Percentiles rank a stretch among this genome's conserved stretches.
Evolutionary conservation across 2,888 invertebrate genomes (phyloP).

Genomic region (Cosmia trapezina): DNA sequence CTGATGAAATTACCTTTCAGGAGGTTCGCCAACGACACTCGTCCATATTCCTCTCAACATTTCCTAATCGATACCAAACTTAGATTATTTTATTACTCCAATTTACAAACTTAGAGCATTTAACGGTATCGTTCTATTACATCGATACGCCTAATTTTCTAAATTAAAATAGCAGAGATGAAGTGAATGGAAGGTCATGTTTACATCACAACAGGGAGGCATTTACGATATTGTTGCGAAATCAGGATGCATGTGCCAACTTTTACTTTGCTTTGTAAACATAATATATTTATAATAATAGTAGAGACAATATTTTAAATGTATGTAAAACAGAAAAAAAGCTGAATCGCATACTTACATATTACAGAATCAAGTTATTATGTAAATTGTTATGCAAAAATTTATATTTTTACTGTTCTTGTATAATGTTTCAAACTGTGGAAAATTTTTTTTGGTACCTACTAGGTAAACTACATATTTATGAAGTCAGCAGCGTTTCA

Average conservation of each 20-base stretch:
- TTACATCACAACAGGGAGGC: constrained; percentile 44
- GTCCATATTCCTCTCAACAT: constrained; percentile 23
- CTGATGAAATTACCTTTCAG: constrained; percentile 48
- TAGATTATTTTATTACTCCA: constrained; percentile 45
- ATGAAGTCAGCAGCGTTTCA: constrained; percentile 19
- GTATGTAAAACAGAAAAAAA: constrained; percentile 28
- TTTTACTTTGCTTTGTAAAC: constrained; percentile 45
- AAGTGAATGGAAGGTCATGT: constrained; percentile 54
- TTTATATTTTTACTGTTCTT: constrained; percentile 27
- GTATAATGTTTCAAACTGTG: constrained; percentile 34
- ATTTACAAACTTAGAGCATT: constrained; percentile 12
- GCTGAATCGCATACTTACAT: constrained; percentile 18
- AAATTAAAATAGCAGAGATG: constrained; percentile 41
- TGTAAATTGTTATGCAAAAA: constrained; percentile 53
- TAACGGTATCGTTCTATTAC: constrained; percentile 22
- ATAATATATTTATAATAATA: constrained; percentile 28
- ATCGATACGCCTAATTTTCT: constrained; percentile 37
- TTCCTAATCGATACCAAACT: constrained; percentile 32
- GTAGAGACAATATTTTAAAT: constrained; percentile 30
- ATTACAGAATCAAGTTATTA: constrained; percentile 46
- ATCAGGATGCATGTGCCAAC: constrained; percentile 50
- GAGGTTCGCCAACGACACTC: constrained; percentile 2
- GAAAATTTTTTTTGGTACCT: constrained; percentile 16
- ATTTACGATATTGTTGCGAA: constrained; percentile 30
- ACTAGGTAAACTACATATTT: constrained; percentile 34